These are phyloP conservation scores for Aromia moschata DNA, from an alignment of 2,888 invertebrate genomes.

Conservation along the genomic window DNA sequence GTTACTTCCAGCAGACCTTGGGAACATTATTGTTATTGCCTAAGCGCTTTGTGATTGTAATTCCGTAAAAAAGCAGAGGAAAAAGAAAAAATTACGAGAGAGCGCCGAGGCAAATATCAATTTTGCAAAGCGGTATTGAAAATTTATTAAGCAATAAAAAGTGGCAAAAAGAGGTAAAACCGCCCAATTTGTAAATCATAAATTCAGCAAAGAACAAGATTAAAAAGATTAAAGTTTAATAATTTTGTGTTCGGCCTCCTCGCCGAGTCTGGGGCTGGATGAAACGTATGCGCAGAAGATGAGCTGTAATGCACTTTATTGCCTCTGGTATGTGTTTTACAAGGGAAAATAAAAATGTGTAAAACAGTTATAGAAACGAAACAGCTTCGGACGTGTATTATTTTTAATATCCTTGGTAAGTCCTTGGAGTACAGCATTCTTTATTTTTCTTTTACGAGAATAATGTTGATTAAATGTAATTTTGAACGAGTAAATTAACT, in stretches of 20 bases:
- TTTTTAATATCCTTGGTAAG: constrained; percentile 43
- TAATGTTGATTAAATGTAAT: too few relatives aligned
- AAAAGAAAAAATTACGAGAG: not conserved
- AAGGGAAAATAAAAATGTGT: constrained; percentile 44
- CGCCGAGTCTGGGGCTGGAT: constrained; percentile 32
- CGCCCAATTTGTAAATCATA: constrained; percentile 37
- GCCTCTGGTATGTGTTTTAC: constrained; percentile 37
- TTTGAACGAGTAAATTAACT: too few relatives aligned
- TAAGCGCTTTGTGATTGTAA: not conserved
- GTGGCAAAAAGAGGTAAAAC: constrained; percentile 33
- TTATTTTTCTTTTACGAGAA: too few relatives aligned
- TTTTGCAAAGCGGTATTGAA: constrained; percentile 16
- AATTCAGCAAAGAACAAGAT: constrained; percentile 42
- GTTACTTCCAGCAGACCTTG: not conserved
- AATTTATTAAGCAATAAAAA: constrained; percentile 35
- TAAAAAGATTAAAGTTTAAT: constrained; percentile 47
- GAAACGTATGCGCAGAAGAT: constrained; percentile 45
- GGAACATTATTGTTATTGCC: not conserved
- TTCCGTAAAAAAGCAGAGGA: not conserved
- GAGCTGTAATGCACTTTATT: constrained; percentile 42
- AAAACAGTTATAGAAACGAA: constrained; percentile 30
- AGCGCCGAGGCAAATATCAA: constrained; percentile 4
- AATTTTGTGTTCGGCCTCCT: constrained; percentile 36
- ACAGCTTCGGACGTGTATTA: constrained; percentile 34
- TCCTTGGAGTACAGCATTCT: constrained; percentile 35